Evolutionary conservation across 2,888 invertebrate species (phyloP).

Genomic region (Caenorhabditis auriculariae): DNA sequence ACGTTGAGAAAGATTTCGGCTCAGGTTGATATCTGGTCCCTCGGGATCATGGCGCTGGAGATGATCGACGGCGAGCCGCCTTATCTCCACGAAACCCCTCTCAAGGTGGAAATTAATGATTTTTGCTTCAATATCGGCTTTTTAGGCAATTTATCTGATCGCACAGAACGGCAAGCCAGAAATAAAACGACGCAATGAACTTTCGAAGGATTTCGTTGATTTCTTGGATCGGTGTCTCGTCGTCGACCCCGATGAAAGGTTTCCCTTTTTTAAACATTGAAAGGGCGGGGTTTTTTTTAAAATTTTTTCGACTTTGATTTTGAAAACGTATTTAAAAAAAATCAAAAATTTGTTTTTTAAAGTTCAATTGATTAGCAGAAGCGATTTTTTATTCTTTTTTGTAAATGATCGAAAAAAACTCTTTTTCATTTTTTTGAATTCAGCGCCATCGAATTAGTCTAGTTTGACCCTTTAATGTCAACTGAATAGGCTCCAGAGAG

Average conservation of each 20-base stretch:
- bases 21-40: slow-evolving; percentile 87
- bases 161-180: slow-evolving; percentile 91
- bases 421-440: too few species aligned
- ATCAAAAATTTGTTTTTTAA: too few species aligned
- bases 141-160: slow-evolving; percentile 80
- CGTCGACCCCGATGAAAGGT: slow-evolving; percentile 43
- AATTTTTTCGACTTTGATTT: too few species aligned
- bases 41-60: slow-evolving; percentile 91
- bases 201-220: slow-evolving; percentile 73
- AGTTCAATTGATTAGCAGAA: too few species aligned
- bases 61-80: slow-evolving; percentile 93
- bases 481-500: too few species aligned
- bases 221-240: slow-evolving; percentile 74
- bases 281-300: too few species aligned
- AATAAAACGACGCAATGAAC: slow-evolving; percentile 79
- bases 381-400: too few species aligned
- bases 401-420: too few species aligned
- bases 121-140: not conserved
- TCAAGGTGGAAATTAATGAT: slow-evolving; percentile 58
- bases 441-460: too few species aligned
- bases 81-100: slow-evolving; percentile 88
- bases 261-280: too few species aligned
- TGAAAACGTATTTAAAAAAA: too few species aligned
- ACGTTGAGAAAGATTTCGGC: slow-evolving; percentile 60
- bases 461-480: too few species aligned